Percentiles rank a stretch among this genome's conserved stretches.
Evolutionary conservation across 2,113 vertebrate species (phyloP).

Genomic region (Echinops telfairi): DNA sequence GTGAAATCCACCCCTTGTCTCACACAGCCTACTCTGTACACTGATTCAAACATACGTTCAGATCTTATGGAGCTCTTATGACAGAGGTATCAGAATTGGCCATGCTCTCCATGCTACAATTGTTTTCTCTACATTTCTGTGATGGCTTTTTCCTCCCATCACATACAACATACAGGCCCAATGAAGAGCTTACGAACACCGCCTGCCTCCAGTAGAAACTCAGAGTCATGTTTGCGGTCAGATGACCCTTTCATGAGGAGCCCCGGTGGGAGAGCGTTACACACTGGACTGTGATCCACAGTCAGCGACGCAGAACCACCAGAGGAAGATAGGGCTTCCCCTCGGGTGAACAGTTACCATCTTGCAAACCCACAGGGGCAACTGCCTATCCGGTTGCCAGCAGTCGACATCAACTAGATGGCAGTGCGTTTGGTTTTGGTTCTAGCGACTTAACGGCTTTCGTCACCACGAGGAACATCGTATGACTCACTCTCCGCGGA

Average conservation of each 20-base stretch:
- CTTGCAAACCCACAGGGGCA: too few relatives aligned
- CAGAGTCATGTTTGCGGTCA: neutral
- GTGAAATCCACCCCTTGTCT: neutral
- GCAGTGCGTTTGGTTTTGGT: too few relatives aligned
- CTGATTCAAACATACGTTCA: neutral
- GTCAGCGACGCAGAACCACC: too few relatives aligned
- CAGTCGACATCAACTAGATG: too few relatives aligned
- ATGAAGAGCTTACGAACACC: neutral
- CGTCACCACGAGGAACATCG: neutral
- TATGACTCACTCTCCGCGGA: neutral
- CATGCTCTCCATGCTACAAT: neutral
- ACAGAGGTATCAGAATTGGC: neutral
- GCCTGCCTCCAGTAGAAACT: neutral
- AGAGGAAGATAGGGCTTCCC: too few relatives aligned
- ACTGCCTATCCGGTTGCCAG: too few relatives aligned
- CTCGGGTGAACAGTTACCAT: too few relatives aligned
- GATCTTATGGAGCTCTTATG: neutral
- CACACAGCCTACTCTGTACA: fast-evolving
- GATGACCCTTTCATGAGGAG: neutral
- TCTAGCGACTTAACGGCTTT: neutral
- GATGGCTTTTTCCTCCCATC: fast-evolving
- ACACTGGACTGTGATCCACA: too few relatives aligned
- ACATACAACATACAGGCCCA: neutral
- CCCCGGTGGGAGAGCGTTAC: too few relatives aligned
- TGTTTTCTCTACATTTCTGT: neutral